Evolutionary conservation across 2,888 invertebrate genomes (phyloP).

Genomic region (Phorcus lineatus): DNA sequence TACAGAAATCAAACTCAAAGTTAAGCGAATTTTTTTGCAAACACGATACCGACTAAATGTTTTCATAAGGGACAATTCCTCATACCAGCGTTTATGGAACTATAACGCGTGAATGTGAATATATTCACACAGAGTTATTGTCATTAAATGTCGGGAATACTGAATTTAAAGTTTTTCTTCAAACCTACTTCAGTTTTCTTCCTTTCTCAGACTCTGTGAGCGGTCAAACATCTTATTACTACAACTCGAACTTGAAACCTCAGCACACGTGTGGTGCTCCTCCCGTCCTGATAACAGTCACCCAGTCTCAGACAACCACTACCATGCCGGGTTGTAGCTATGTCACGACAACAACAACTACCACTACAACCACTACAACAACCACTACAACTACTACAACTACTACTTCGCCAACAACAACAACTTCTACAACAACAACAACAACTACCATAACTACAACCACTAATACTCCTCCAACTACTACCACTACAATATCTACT

Average conservation of each 20-base stretch:
- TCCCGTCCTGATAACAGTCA: neutral
- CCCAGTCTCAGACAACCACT: neutral
- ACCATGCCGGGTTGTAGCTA: conserved; percentile 12
- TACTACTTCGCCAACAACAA: neutral
- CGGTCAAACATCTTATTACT: neutral
- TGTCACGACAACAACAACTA: neutral
- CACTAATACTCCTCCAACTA: neutral
- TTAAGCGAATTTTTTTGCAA: too few species aligned
- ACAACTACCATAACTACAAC: neutral
- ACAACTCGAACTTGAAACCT: neutral
- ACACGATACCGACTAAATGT: too few species aligned
- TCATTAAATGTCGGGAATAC: too few species aligned
- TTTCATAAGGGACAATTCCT: too few species aligned
- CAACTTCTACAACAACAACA: neutral
- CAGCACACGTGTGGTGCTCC: neutral
- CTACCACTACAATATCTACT: neutral
- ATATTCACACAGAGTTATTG: too few species aligned
- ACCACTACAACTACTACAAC: neutral
- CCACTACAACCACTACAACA: neutral
- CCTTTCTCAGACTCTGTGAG: neutral
- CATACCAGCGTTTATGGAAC: too few species aligned
- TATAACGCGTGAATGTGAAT: too few species aligned
- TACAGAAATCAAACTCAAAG: too few species aligned
- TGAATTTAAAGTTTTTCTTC: too few species aligned
- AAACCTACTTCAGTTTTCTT: too few species aligned